Evolutionary conservation across 2,888 invertebrate genomes (phyloP), one percentile per base, ranked within the genome.

Genomic region (Scaptomyza cyrtandrae): DNA sequence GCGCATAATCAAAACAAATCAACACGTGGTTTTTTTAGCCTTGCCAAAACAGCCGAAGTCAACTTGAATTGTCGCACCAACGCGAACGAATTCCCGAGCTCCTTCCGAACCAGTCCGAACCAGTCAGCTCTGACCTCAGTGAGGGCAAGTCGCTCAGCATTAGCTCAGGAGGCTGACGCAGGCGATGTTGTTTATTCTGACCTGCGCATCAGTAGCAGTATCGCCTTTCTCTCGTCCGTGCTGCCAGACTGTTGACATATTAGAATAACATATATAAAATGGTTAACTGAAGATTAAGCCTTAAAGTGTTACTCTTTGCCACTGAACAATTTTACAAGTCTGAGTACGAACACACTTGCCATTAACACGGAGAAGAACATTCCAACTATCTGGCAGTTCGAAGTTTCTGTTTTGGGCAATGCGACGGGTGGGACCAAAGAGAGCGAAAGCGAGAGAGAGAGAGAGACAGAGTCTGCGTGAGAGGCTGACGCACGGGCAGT

Each of bases 1-100:
- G 91, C 91, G 91, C 92, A 91, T 71, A 90, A 89, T 90, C 90
- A 88, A 86, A 89, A 88, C 90, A 91, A 91, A 90, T 91, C 91
- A 91, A 91, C 91, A 91, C 91, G 91, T 91, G 91, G 91, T 91
- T 91, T 89, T 89, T 83, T 66, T 75, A 57, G 67, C 63, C 70
- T 67, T 72, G 71, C 44, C 68, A 71, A n/a, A 14, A 45, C 53
- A 52, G 60, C 44, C 74, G 71, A 73, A 49, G 41, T 16, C 27
- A 14, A 60, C 27, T 24, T 57, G 44, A 52, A 44, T 4, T n/a
- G 13, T 37, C 16, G 39, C 55, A 57, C 19, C 52, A 27, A 39
- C 37, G 37, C 39, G 54, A 44, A 19, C 14, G 4, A 24, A 7
- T n/a, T 14, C 2, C n/a, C 37, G 5, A 14, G 11, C 11, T 14